Percentiles rank a stretch among this genome's conserved stretches.
phyloP scores from a whole-genome alignment of 2,888 invertebrate genomes.

The Rotaria sp. region DNA sequence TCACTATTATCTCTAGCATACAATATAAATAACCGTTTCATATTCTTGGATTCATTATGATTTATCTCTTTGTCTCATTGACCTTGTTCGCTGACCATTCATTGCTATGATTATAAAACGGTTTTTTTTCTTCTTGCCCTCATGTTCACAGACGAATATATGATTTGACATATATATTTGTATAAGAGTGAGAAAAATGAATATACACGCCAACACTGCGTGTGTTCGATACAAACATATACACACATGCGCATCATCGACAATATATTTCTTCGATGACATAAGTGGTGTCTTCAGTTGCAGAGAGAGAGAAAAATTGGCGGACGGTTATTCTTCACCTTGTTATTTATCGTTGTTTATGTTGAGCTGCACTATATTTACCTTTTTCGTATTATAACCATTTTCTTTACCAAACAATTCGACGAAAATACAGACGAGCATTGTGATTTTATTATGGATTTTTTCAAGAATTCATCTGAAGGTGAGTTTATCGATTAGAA shows the following conservation, averaged over 20 bases:
- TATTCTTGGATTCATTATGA: neutral
- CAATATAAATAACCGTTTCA: neutral
- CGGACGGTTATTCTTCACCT: constrained; percentile 12
- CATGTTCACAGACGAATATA: constrained; percentile 6
- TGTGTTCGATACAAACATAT: neutral
- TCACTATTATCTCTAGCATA: too few relatives aligned
- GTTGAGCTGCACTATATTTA: neutral
- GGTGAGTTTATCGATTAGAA: neutral
- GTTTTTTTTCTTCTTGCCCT: neutral
- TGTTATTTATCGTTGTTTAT: neutral
- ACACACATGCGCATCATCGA: neutral
- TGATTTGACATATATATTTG: neutral
- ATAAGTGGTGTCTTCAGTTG: neutral
- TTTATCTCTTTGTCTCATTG: neutral
- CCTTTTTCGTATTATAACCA: neutral
- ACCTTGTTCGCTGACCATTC: neutral
- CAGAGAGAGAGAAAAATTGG: neutral
- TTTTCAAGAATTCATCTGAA: neutral
- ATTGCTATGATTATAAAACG: neutral
- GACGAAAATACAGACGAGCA: neutral
- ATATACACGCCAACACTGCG: neutral
- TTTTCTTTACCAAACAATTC: neutral
- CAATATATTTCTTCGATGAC: neutral
- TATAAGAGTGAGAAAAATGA: neutral
- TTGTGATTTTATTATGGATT: neutral